These are phyloP conservation scores for Pecten maximus DNA, from an alignment of 2,888 invertebrate genomes.

Conservation along the genomic window DNA sequence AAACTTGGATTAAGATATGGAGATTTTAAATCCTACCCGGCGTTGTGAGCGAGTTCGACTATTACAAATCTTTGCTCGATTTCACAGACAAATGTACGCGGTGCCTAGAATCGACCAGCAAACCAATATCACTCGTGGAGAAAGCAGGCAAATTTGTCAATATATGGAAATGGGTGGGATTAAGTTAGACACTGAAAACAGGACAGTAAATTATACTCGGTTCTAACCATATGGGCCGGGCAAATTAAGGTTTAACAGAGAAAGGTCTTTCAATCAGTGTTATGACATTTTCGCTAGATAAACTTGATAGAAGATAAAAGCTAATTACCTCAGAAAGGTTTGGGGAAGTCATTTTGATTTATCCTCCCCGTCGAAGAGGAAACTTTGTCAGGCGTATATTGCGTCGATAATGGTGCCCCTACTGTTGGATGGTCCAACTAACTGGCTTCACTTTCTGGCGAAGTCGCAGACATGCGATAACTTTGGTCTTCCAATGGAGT, in stretches of 20 bases:
- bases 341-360: constrained; percentile 41
- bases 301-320: constrained; percentile 46
- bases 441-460: not conserved
- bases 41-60: constrained; percentile 35
- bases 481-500: not conserved
- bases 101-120: not conserved
- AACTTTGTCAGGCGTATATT: not conserved
- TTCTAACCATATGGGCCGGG: constrained; percentile 41
- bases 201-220: constrained; percentile 45
- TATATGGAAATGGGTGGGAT: constrained; percentile 25
- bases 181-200: constrained; percentile 37
- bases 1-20: constrained; percentile 33
- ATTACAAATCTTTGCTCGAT: constrained; percentile 28
- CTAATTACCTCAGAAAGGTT: constrained; percentile 49
- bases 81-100: constrained; percentile 33
- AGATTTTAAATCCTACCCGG: constrained; percentile 19
- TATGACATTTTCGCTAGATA: constrained; percentile 47
- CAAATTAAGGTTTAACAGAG: constrained; percentile 51
- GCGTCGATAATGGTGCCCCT: not conserved
- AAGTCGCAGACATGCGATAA: not conserved
- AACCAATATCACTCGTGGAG: not conserved
- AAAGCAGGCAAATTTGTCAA: constrained; percentile 26
- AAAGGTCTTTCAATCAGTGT: constrained; percentile 46
- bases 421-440: not conserved
- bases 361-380: constrained; percentile 9